Evolutionary conservation across 2,113 vertebrate genomes (phyloP).

Genomic region (Suncus etruscus): DNA sequence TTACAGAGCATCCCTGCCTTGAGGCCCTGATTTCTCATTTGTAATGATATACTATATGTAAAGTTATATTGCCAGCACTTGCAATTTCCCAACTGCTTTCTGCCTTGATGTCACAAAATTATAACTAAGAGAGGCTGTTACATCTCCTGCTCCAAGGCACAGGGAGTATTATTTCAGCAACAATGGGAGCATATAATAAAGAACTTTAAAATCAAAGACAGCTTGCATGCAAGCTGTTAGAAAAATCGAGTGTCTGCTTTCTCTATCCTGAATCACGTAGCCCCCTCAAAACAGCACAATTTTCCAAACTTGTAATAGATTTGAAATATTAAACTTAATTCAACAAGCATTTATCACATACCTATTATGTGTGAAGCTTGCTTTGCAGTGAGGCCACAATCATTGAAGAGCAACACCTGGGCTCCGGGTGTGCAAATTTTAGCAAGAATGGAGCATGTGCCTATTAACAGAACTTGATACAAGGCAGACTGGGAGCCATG

Average conservation of each 20-base stretch:
- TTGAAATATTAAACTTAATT: constrained; percentile 72
- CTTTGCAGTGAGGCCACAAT: not conserved
- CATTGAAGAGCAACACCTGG: not conserved
- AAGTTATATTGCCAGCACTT: constrained; percentile 68
- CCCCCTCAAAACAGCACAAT: constrained; percentile 24
- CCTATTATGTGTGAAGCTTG: not conserved
- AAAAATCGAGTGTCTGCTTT: constrained; percentile 61
- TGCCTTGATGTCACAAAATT: constrained; percentile 80
- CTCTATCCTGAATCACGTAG: not conserved
- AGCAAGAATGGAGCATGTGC: not conserved
- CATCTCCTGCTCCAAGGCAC: constrained; percentile 72
- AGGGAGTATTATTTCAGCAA: constrained; percentile 69
- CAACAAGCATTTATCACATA: constrained; percentile 60
- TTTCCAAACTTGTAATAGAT: constrained; percentile 66
- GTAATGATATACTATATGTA: constrained; percentile 78
- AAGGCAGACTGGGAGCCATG: not conserved
- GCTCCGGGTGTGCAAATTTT: not conserved
- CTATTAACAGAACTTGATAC: constrained; percentile 21
- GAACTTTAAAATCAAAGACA: constrained; percentile 78
- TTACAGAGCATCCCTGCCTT: constrained; percentile 62
- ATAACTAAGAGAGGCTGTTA: constrained; percentile 73
- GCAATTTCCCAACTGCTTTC: constrained; percentile 76
- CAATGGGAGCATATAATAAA: constrained; percentile 74
- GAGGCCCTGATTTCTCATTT: constrained; percentile 74
- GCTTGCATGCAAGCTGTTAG: constrained; percentile 74